These are phyloP conservation scores for Montipora sp. DNA, from an alignment of 64 coral and sea anemone species.

Conservation along the genomic window DNA sequence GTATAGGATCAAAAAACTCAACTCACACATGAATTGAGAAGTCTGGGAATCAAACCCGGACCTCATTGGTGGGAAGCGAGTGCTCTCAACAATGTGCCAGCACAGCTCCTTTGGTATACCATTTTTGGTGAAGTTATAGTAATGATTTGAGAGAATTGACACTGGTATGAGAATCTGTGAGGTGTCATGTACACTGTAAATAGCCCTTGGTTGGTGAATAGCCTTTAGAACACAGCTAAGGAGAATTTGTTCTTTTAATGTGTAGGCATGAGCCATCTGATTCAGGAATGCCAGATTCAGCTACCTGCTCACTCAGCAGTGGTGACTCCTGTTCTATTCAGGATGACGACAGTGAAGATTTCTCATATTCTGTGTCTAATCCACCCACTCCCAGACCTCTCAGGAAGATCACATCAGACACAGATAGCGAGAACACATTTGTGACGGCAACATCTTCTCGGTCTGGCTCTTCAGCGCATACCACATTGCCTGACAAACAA, in stretches of 20 bases:
- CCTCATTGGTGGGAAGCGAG: too few relatives aligned
- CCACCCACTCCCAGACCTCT: constrained; percentile 77
- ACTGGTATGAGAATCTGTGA: too few relatives aligned
- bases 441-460: constrained; percentile 67
- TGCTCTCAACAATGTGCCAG: too few relatives aligned
- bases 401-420: constrained; percentile 55
- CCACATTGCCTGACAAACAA: constrained; percentile 54
- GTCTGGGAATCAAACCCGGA: too few relatives aligned
- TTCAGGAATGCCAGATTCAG: constrained; percentile 56
- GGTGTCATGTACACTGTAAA: too few relatives aligned
- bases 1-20: too few relatives aligned
- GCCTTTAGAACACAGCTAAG: too few relatives aligned
- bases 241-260: neutral
- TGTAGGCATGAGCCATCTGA: neutral
- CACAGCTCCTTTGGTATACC: too few relatives aligned
- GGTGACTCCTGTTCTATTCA: constrained; percentile 74
- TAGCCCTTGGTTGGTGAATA: too few relatives aligned
- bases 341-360: constrained; percentile 78
- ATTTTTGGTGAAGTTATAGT: too few relatives aligned
- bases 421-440: constrained; percentile 79
- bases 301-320: constrained; percentile 72
- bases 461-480: constrained; percentile 46
- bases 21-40: too few relatives aligned
- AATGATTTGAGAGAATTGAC: too few relatives aligned
- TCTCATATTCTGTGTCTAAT: constrained; percentile 89